Percentiles rank a stretch among this genome's conserved stretches.
Conservation (phyloP, 2,797 vertebrate species). For the Manis crassicaudata region DNA sequence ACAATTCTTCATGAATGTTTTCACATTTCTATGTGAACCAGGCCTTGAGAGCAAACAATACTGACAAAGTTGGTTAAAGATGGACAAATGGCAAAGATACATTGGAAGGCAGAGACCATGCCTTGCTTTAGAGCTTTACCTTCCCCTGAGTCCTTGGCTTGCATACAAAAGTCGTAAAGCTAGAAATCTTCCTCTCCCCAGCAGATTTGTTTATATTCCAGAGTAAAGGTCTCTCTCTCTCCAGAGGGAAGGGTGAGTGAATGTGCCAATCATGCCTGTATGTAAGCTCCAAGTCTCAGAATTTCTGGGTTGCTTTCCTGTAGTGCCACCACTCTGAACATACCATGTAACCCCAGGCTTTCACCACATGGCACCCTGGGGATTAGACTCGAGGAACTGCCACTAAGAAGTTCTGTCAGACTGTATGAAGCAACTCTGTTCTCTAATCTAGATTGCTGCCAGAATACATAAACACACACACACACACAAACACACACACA, state of each 20-base stretch:
- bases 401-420: background rate
- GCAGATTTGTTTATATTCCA: background rate
- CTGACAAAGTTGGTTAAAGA: background rate
- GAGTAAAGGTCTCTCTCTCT: background rate
- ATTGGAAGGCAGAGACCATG: too few relatives aligned
- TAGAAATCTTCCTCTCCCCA: background rate
- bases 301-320: background rate
- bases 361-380: background rate
- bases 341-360: too few relatives aligned
- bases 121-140: too few relatives aligned
- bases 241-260: background rate
- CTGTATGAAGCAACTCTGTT: background rate
- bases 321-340: fast-evolving
- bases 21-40: background rate
- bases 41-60: background rate
- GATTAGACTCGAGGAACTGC: background rate
- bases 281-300: too few relatives aligned
- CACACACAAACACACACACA: too few relatives aligned
- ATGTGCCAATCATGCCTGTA: background rate
- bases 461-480: background rate
- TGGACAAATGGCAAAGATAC: background rate
- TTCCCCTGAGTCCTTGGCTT: background rate
- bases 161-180: background rate
- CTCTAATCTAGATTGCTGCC: background rate
- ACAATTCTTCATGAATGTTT: background rate